Base-by-base conservation (phyloP, 2,888 invertebrate genomes). In the Andrena trimmerana region DNA sequence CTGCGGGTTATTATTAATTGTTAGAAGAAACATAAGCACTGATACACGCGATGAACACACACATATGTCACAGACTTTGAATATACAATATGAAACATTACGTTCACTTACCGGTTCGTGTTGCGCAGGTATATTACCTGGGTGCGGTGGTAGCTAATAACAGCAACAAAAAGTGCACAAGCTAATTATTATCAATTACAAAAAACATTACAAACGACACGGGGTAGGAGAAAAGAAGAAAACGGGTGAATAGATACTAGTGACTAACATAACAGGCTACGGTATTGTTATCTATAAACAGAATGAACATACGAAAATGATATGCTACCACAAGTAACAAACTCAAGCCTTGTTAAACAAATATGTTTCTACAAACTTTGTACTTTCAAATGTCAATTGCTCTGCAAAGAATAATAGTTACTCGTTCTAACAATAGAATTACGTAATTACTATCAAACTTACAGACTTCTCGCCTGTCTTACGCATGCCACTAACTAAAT, bases 201-300 rank as follows among this genome's bases (percentile, higher is more conserved):
- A 86, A 90, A 42, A 86, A 87, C 81, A 86, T 78, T 87, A 94
- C 95, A 94, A 90, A 97, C 96, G 63, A 65, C 42, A 31, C 7
- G 24, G 57, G n/a, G 69, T 50, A 24, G 33, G 27, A 42, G 20
- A 33, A 10, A 27, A n/a, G 16, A 13, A 36, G n/a, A 24, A 63
- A 52, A 31, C 3, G 16, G 57, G 4, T 29, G 13, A 36, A 16
- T 59, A 59, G 48, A 6, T 8, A 65, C 29, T 33, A 48, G 2
- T 42, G 10, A 69, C 27, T 27, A 33, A 16, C 48, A 52, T 24
- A 52, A 57, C 29, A 60, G 2, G n/a, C n/a, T 29, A 66, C 10
- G 16, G 7, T n/a, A 60, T 66, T 48, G 10, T 33, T 48, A 33
- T 69, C 24, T 20, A 8, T 27, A 48, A 62, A 54, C 24, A 36